Evolutionary conservation across 2,888 invertebrate genomes (phyloP).

Genomic region (Eristalinus aeneus): DNA sequence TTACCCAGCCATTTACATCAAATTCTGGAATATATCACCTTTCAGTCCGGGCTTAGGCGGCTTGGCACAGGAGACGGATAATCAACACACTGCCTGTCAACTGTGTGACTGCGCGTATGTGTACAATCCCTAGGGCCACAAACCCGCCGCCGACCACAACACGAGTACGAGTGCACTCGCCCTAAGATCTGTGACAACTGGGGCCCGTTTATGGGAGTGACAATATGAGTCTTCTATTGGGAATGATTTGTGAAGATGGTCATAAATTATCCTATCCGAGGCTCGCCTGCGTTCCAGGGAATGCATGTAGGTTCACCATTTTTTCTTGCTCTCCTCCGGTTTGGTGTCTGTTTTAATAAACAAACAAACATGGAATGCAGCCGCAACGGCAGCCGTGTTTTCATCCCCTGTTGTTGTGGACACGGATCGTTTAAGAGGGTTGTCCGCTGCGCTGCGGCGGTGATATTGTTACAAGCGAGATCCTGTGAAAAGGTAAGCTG

Average conservation of each 20-base stretch:
- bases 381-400: conserved; percentile 61
- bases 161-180: conserved; percentile 12
- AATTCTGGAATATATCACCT: conserved; percentile 68
- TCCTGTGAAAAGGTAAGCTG: conserved; percentile 56
- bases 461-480: conserved; percentile 31
- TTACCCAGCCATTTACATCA: conserved; percentile 70
- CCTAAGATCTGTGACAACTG: conserved; percentile 40
- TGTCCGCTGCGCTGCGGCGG: conserved; percentile 19
- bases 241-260: conserved; percentile 78
- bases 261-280: conserved; percentile 75
- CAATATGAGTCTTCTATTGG: conserved; percentile 60
- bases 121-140: conserved; percentile 48
- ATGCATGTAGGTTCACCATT: not conserved
- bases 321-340: not conserved
- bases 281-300: conserved; percentile 12
- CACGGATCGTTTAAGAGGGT: conserved; percentile 70
- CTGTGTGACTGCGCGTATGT: not conserved
- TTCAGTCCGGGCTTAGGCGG: conserved; percentile 49
- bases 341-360: conserved; percentile 63
- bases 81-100: conserved; percentile 40
- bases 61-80: conserved; percentile 27
- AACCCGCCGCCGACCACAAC: conserved; percentile 47
- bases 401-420: conserved; percentile 66
- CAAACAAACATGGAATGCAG: conserved; percentile 55
- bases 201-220: conserved; percentile 67